Evolutionary conservation across 2,888 invertebrate genomes (phyloP).

Genomic region (Argynnis bischoffii): DNA sequence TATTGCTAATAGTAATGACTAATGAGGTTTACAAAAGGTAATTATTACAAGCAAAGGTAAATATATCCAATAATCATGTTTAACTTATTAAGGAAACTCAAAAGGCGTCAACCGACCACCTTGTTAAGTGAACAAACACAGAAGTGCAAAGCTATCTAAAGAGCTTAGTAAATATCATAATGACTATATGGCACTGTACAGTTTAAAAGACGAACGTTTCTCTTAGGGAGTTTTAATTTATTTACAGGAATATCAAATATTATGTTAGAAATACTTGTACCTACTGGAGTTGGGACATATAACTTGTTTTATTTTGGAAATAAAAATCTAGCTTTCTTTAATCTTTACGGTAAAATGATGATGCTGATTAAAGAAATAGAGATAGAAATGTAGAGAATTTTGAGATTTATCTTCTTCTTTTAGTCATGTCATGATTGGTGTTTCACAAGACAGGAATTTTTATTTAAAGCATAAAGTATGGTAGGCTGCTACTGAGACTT

Average conservation of each 20-base stretch:
- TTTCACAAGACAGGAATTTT: no score
- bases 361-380: no score
- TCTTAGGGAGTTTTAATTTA: not conserved
- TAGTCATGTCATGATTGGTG: no score
- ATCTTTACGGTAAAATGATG: no score
- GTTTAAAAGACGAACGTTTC: not conserved
- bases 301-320: slow-evolving; percentile 20
- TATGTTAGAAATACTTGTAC: not conserved
- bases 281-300: not conserved
- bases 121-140: slow-evolving; percentile 13
- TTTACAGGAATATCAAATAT: slow-evolving; percentile 5
- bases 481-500: no score
- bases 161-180: slow-evolving; percentile 18
- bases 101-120: slow-evolving; percentile 8
- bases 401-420: no score
- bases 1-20: no score
- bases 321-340: no score
- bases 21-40: not conserved
- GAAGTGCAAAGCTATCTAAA: slow-evolving; percentile 19
- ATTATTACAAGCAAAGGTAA: slow-evolving; percentile 3
- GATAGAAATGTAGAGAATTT: no score
- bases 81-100: not conserved
- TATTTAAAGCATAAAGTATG: no score
- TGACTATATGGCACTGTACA: slow-evolving; percentile 15
- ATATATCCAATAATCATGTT: not conserved